Conservation (phyloP, 2,113 vertebrate species). For the Cepphus grylle region DNA sequence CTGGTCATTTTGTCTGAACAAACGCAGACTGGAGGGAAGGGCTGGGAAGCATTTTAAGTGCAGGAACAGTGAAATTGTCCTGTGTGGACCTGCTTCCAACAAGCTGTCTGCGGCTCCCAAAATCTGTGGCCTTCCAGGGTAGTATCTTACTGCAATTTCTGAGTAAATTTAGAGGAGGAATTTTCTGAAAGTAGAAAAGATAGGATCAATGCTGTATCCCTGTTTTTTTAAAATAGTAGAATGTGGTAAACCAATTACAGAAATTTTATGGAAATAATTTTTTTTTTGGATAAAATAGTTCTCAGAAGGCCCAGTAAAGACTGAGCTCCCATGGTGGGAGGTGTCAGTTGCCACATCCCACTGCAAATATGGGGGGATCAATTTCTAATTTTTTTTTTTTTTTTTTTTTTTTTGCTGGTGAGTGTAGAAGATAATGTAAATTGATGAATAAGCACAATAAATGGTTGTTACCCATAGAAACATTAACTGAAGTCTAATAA, state of each 20-base stretch:
- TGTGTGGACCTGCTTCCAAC: not conserved
- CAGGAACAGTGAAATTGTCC: not conserved
- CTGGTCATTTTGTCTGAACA: not conserved
- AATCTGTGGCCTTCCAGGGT: not conserved
- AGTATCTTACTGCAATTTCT: not conserved
- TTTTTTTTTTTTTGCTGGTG: not conserved
- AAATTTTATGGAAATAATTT: not conserved
- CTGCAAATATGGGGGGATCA: not conserved
- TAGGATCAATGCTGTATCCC: not conserved
- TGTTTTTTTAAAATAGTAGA: not conserved
- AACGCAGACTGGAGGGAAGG: not conserved
- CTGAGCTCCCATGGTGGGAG: not conserved
- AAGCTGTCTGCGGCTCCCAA: rapidly evolving
- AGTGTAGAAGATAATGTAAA: not conserved
- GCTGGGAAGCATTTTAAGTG: not conserved
- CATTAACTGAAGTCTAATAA: not conserved
- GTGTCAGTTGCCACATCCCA: not conserved
- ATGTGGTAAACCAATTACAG: not conserved
- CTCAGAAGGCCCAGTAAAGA: not conserved
- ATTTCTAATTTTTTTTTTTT: not conserved
- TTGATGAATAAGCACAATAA: not conserved
- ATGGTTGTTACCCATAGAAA: not conserved
- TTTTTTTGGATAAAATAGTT: not conserved
- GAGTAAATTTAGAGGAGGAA: not conserved
- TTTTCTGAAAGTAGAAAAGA: not conserved